phyloP scores from a whole-genome alignment of 2,888 invertebrate species.

The Linnaemya vulpina region DNA sequence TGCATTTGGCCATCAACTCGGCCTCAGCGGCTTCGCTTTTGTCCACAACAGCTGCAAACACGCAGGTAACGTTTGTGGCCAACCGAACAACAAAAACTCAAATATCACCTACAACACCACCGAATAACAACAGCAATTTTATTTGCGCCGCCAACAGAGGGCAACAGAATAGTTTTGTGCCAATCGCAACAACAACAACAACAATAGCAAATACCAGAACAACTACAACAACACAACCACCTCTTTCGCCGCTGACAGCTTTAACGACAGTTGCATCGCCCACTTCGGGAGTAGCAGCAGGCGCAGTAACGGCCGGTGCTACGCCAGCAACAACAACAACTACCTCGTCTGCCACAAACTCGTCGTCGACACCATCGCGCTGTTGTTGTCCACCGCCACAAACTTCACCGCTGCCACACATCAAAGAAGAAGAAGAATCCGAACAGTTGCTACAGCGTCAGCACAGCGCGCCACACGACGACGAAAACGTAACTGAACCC shows the following conservation, averaged over 20 bases:
- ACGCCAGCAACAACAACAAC: conserved; percentile 72
- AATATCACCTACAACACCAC: conserved; percentile 71
- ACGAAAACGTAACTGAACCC: conserved; percentile 69
- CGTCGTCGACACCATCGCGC: conserved; percentile 72
- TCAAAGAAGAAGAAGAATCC: conserved; percentile 91
- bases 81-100: conserved; percentile 60
- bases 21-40: conserved; percentile 61
- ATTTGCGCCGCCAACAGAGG: conserved; percentile 1
- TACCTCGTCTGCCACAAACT: conserved; percentile 54
- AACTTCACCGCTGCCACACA: conserved; percentile 90
- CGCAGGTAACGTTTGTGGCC: conserved; percentile 59
- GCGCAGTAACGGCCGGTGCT: conserved; percentile 52
- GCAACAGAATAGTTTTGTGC: conserved; percentile 38
- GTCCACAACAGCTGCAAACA: conserved; percentile 46
- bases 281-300: conserved; percentile 53
- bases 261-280: conserved; percentile 62
- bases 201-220: conserved; percentile 68
- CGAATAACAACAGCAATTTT: conserved; percentile 45
- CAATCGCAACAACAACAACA: conserved; percentile 10
- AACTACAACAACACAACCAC: background rate
- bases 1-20: conserved; percentile 74
- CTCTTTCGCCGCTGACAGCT: conserved; percentile 28
- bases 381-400: conserved; percentile 84
- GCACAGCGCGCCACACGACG: conserved; percentile 58
- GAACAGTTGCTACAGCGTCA: conserved; percentile 77